These are phyloP conservation scores for Agrilus planipennis DNA, from an alignment of 1,140 invertebrate genomes.

Conservation along the genomic window DNA sequence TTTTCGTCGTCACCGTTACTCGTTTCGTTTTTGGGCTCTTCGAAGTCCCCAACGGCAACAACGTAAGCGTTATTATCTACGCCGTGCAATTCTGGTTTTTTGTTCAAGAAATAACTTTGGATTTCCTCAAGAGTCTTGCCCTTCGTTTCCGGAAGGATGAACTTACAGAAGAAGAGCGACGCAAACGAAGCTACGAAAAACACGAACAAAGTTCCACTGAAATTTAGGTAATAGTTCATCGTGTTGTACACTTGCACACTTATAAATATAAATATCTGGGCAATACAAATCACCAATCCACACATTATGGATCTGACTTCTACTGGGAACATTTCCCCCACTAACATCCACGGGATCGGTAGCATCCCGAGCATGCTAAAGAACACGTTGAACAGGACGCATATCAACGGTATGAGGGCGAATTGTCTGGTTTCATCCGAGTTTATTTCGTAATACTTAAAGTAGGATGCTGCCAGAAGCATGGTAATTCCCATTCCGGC, in stretches of 20 bases:
- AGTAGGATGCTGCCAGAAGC: conserved; percentile 41
- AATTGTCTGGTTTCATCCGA: conserved; percentile 35
- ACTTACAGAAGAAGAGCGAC: conserved; percentile 51
- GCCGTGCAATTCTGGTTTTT: conserved; percentile 9
- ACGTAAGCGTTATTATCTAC: no score
- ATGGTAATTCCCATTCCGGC: conserved; percentile 50
- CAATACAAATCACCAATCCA: conserved; percentile 56
- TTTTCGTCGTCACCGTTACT: no score
- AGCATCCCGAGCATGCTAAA: conserved; percentile 63
- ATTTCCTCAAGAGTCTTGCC: conserved; percentile 69
- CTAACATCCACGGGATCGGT: conserved; percentile 64
- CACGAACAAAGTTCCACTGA: conserved; percentile 62
- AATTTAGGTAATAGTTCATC: conserved; percentile 41
- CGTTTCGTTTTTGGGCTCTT: no score
- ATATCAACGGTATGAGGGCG: conserved; percentile 46
- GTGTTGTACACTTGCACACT: conserved; percentile 59
- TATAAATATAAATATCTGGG: conserved; percentile 54
- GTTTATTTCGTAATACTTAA: conserved; percentile 32
- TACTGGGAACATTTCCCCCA: conserved; percentile 59
- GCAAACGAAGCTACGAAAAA: conserved; percentile 58
- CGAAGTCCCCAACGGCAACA: no score
- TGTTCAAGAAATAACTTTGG: conserved; percentile 45
- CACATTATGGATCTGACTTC: conserved; percentile 53
- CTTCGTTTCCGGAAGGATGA: conserved; percentile 70
- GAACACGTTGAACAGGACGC: conserved; percentile 53